A percentile compares a stretch with the other conserved stretches of the same genome.
Evolutionary conservation across 2,797 vertebrate species (phyloP).

Genomic region (Neolamprologus multifasciatus): DNA sequence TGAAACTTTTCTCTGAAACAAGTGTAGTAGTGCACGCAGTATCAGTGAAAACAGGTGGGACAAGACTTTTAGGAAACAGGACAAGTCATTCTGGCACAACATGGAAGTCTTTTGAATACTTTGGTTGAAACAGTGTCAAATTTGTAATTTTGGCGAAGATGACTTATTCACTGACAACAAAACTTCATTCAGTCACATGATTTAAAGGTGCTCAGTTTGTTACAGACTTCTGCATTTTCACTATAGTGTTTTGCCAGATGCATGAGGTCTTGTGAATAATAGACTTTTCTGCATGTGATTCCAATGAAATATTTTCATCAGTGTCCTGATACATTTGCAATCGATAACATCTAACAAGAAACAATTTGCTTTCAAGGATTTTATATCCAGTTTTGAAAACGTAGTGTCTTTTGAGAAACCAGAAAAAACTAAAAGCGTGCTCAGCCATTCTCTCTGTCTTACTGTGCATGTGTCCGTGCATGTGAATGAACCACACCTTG

Average conservation of each 20-base stretch:
- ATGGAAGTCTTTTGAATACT: neutral
- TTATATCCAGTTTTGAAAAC: neutral
- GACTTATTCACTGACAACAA: neutral
- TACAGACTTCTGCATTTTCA: neutral
- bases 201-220: neutral
- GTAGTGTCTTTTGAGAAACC: neutral
- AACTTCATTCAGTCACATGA: neutral
- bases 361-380: neutral
- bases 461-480: neutral
- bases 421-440: neutral
- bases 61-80: neutral
- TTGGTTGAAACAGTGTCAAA: neutral
- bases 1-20: neutral
- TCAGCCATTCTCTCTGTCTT: neutral
- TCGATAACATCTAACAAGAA: neutral
- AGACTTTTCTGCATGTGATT: neutral
- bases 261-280: neutral
- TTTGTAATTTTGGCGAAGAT: neutral
- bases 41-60: neutral
- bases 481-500: neutral
- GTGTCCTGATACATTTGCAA: neutral
- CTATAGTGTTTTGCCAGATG: neutral
- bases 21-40: neutral
- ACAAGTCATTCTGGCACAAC: neutral
- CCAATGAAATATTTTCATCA: neutral